These are phyloP conservation scores for Ceratoteleas bidentatus DNA, from an alignment of 1,140 invertebrate genomes.

Conservation along the genomic window DNA sequence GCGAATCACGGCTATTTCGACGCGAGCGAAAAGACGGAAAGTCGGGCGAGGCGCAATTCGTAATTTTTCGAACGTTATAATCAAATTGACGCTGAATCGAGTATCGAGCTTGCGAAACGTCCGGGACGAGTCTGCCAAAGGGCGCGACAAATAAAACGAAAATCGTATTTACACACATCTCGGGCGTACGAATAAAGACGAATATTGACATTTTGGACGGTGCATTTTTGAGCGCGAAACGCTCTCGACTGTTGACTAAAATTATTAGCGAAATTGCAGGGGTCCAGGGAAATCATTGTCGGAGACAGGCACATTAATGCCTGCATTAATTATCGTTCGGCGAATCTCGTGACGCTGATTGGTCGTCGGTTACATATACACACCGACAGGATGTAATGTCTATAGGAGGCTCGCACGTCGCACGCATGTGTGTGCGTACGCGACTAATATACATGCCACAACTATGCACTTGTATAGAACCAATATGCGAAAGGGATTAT, in stretches of 20 bases:
- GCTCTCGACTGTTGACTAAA: slow-evolving; percentile 55
- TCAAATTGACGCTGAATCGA: neutral
- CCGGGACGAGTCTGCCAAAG: slow-evolving; percentile 11
- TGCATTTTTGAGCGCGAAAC: slow-evolving; percentile 36
- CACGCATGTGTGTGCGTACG: slow-evolving; percentile 19
- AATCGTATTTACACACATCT: slow-evolving; percentile 50
- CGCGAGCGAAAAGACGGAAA: no score
- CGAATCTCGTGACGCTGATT: slow-evolving; percentile 59
- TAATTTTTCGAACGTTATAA: neutral
- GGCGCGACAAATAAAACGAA: slow-evolving; percentile 48
- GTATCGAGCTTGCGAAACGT: slow-evolving; percentile 19
- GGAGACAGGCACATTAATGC: slow-evolving; percentile 58
- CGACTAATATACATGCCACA: slow-evolving; percentile 60
- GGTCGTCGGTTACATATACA: slow-evolving; percentile 46
- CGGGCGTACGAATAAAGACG: slow-evolving; percentile 14
- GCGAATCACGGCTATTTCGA: neutral
- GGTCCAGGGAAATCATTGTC: slow-evolving; percentile 50
- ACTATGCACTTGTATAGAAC: slow-evolving; percentile 54
- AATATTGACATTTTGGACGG: slow-evolving; percentile 51
- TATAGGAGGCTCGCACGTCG: slow-evolving; percentile 13
- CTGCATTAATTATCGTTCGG: slow-evolving; percentile 64
- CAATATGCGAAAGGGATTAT: slow-evolving; percentile 64
- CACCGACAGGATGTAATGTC: slow-evolving; percentile 36
- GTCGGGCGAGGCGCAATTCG: neutral
- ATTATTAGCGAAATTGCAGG: slow-evolving; percentile 60